Base-by-base conservation (phyloP, 1,140 invertebrate species). In the Lasioglossum albipes region DNA sequence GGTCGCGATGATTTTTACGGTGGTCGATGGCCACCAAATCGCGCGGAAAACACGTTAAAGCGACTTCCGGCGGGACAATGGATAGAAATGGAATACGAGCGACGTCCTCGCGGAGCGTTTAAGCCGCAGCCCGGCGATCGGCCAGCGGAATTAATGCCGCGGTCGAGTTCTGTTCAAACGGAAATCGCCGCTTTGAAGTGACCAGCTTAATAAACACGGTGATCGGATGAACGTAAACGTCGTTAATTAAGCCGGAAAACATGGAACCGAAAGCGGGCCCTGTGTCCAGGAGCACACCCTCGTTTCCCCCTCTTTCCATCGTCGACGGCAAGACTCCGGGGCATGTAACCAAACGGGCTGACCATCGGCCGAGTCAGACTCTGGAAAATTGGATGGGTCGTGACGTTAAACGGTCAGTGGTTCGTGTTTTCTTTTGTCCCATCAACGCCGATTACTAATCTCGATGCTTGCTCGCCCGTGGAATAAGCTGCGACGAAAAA, bases 331-430 rank as follows among this genome's bases (percentile, higher is more conserved):
- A 31, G 72, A 45, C 79, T 81, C 22, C 31, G 18, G 74, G 74
- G 59, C 74, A 80, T 75, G 27, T 36, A 57, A 75, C 57, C 49
- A 70, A 76, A 52, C 27, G n/a, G 61, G 62, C 52, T 72, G 70
- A 76, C 83, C 57, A 72, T 45, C 42, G 49, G 49, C 52, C 73
- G 65, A 80, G 75, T 86, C 85, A 75, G 36, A 72, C 42, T 31
- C 67, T 36, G 83, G 73, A 73, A 85, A 85, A 85, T 85, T 85
- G 79, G 71, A 86, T 85, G 75, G 81, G 66, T 81, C 59, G 27
- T 59, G 31, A 86, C 76, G 72, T 81, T 85, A 82, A 86, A 79
- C 31, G 62, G 59, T n/a, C 18, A 65, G 22, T 31, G 45, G 20
- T 73, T 61, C n/a, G 36, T 22, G 16, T n/a, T 76, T 27, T 36